phyloP scores from a whole-genome alignment of 2,888 invertebrate genomes.

The Ligdia adustata region DNA sequence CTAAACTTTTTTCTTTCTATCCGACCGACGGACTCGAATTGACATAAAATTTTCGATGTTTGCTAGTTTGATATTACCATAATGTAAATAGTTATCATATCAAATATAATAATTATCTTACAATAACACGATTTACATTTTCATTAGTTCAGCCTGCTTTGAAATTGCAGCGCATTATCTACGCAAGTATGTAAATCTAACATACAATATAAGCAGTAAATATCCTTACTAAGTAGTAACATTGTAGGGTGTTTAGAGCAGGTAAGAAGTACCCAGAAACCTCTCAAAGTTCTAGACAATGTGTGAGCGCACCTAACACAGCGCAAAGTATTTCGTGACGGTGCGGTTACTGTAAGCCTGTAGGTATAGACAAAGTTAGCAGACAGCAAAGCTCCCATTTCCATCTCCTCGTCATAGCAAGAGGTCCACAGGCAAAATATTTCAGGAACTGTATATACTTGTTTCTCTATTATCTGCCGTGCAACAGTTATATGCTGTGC shows the following conservation, averaged over 20 bases:
- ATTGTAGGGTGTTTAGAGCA: background rate
- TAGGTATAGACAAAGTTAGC: slow-evolving; percentile 47
- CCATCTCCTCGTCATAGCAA: slow-evolving; percentile 43
- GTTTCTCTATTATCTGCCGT: background rate
- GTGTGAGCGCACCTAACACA: slow-evolving; percentile 9
- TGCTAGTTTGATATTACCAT: too few relatives aligned
- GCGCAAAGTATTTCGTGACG: slow-evolving; percentile 13
- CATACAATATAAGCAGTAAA: too few relatives aligned
- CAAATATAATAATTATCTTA: too few relatives aligned
- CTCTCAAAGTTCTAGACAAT: slow-evolving; percentile 10
- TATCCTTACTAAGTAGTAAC: background rate
- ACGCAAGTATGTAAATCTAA: too few relatives aligned
- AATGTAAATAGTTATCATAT: too few relatives aligned
- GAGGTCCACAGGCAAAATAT: slow-evolving; percentile 40
- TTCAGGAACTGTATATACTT: slow-evolving; percentile 3
- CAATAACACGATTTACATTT: too few relatives aligned
- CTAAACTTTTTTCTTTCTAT: background rate
- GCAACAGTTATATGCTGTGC: too few relatives aligned
- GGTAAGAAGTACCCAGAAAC: background rate
- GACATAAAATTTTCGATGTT: too few relatives aligned
- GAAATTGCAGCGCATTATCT: too few relatives aligned
- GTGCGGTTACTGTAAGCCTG: slow-evolving; percentile 28
- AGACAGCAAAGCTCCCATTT: slow-evolving; percentile 48
- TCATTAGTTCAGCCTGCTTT: too few relatives aligned
- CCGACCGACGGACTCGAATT: too few relatives aligned